Percentiles rank a stretch among this genome's conserved stretches.
Conservation (phyloP, 2,113 vertebrate species). For the Zootoca vivipara region DNA sequence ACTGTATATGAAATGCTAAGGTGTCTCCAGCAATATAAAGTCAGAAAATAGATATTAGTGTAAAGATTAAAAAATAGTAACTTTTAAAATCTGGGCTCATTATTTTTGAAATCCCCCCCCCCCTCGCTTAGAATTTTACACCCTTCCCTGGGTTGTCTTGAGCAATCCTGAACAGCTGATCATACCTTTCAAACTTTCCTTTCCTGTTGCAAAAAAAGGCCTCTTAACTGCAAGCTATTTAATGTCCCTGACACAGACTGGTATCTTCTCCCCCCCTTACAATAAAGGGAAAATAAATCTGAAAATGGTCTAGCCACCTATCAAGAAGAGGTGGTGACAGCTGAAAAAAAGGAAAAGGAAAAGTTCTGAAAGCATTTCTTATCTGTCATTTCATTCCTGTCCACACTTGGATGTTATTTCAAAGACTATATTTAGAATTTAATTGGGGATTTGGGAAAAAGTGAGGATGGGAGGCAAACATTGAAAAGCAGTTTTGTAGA, state of each 20-base stretch:
- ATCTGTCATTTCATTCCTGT: conserved; percentile 41
- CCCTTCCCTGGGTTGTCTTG: conserved; percentile 21
- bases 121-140: conserved; percentile 25
- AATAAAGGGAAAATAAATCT: conserved; percentile 42
- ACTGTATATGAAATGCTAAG: not conserved
- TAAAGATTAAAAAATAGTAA: not conserved
- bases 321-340: conserved; percentile 22
- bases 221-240: conserved; percentile 38
- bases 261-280: not conserved
- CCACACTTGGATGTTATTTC: conserved; percentile 27
- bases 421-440: conserved; percentile 46
- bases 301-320: conserved; percentile 11
- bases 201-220: conserved; percentile 44
- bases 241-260: conserved; percentile 31
- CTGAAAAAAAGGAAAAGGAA: not conserved
- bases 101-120: conserved; percentile 37
- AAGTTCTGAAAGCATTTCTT: conserved; percentile 37
- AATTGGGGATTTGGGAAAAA: conserved; percentile 29
- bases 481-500: not conserved
- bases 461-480: conserved; percentile 27
- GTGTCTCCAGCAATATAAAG: not conserved
- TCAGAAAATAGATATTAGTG: not conserved
- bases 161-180: not conserved
- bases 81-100: conserved; percentile 27
- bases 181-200: conserved; percentile 48